Conservation (phyloP, 2,888 invertebrate genomes). For the Parnassius apollo region DNA sequence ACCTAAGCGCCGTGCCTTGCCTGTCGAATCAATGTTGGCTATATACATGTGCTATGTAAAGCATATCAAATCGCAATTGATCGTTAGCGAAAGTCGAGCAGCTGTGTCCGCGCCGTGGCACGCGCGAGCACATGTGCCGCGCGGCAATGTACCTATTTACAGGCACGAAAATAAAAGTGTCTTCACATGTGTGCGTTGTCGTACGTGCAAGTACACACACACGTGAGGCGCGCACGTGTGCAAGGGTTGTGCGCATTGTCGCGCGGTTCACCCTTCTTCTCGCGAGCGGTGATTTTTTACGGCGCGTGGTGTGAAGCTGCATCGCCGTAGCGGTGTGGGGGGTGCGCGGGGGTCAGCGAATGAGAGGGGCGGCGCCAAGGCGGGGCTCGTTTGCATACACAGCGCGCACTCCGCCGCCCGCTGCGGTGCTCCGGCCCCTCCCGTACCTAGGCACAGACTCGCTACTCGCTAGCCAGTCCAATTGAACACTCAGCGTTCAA, state of each 20-base stretch:
- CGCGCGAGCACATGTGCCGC: neutral
- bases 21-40: no score
- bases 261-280: slow-evolving; percentile 19
- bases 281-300: slow-evolving; percentile 15
- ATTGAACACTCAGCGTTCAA: neutral
- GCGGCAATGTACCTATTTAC: slow-evolving; percentile 10
- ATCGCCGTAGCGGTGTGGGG: slow-evolving; percentile 4
- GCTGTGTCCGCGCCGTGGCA: slow-evolving; percentile 18
- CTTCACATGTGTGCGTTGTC: neutral
- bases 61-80: slow-evolving; percentile 16
- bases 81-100: slow-evolving; percentile 23
- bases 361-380: slow-evolving; percentile 3
- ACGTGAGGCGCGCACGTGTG: slow-evolving; percentile 25
- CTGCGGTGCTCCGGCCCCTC: neutral
- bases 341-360: slow-evolving; percentile 1
- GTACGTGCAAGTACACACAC: slow-evolving; percentile 21
- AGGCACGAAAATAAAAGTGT: slow-evolving; percentile 22
- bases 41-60: no score
- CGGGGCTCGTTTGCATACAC: slow-evolving; percentile 18
- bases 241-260: slow-evolving; percentile 27
- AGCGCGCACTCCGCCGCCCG: neutral
- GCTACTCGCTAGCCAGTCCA: neutral
- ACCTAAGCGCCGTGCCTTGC: no score
- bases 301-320: slow-evolving; percentile 15
- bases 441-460: neutral